Conservation (phyloP, 1,140 invertebrate species). For the Hyles vespertilio region DNA sequence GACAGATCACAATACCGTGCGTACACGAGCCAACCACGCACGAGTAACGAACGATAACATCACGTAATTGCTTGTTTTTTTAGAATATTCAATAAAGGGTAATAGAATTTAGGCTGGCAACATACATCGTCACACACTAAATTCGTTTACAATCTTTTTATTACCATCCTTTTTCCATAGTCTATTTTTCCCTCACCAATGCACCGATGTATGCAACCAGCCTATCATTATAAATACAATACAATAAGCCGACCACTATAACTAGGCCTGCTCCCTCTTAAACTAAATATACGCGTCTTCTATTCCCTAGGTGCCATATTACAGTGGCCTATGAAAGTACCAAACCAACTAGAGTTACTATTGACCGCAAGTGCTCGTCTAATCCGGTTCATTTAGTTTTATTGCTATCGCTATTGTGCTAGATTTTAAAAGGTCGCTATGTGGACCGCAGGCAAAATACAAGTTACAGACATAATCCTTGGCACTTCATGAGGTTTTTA, state of each 20-base stretch:
- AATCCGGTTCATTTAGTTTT: conserved; percentile 3
- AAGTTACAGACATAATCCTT: too few species aligned
- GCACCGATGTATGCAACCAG: not conserved
- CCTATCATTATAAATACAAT: not conserved
- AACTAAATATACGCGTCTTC: not conserved
- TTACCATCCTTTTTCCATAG: too few species aligned
- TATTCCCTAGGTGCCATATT: conserved; percentile 1
- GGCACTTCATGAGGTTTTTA: too few species aligned
- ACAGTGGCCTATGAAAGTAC: conserved; percentile 5
- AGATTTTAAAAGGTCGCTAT: not conserved
- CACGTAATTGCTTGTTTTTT: conserved; percentile 3
- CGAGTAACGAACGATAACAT: not conserved
- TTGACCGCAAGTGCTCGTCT: not conserved
- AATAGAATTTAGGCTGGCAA: not conserved
- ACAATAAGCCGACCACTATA: conserved; percentile 13
- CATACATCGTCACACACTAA: not conserved
- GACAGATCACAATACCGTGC: conserved; percentile 55
- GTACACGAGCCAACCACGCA: too few species aligned
- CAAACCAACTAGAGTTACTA: too few species aligned
- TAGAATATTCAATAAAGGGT: conserved; percentile 5
- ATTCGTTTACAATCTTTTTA: too few species aligned
- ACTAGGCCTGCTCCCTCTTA: not conserved
- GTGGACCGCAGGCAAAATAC: not conserved
- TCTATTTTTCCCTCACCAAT: not conserved
- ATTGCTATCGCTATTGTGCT: conserved; percentile 5